These are phyloP conservation scores for Leptopilina clavipes DNA, from an alignment of 1,140 invertebrate species.

Conservation along the genomic window DNA sequence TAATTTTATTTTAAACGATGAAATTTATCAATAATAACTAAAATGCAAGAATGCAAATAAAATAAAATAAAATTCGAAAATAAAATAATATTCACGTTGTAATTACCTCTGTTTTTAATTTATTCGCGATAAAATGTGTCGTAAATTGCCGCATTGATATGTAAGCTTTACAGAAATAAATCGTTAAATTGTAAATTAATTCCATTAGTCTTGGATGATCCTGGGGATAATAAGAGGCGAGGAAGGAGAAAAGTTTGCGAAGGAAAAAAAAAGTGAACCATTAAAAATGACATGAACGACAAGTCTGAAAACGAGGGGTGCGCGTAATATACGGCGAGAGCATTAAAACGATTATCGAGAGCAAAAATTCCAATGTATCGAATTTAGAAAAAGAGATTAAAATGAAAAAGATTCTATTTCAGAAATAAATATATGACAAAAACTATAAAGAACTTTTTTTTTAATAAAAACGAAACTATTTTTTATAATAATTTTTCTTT, in stretches of 20 bases:
- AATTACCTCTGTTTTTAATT: no score
- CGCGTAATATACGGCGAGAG: constrained; percentile 51
- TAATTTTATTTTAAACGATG: no score
- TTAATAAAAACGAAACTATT: not conserved
- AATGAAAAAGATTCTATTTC: constrained; percentile 45
- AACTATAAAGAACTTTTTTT: not conserved
- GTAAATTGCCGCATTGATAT: constrained; percentile 7
- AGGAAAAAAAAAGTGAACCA: constrained; percentile 21
- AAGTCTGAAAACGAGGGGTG: constrained; percentile 38
- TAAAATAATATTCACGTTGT: no score
- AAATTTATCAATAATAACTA: no score
- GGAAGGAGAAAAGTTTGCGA: not conserved
- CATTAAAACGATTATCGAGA: constrained; percentile 56
- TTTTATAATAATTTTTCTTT: no score
- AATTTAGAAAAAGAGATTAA: constrained; percentile 2
- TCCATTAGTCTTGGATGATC: constrained; percentile 59
- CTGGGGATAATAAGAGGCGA: constrained; percentile 46
- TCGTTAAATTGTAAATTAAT: constrained; percentile 64
- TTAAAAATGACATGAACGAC: constrained; percentile 36
- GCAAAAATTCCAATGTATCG: constrained; percentile 42
- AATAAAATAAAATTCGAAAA: not conserved
- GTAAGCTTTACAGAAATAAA: constrained; percentile 55
- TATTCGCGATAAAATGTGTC: no score
- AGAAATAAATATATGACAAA: no score
- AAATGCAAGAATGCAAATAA: no score